Evolutionary conservation across 2,797 vertebrate species (phyloP), one percentile per base, ranked within the genome.

Genomic region (Acropternis orthonyx): DNA sequence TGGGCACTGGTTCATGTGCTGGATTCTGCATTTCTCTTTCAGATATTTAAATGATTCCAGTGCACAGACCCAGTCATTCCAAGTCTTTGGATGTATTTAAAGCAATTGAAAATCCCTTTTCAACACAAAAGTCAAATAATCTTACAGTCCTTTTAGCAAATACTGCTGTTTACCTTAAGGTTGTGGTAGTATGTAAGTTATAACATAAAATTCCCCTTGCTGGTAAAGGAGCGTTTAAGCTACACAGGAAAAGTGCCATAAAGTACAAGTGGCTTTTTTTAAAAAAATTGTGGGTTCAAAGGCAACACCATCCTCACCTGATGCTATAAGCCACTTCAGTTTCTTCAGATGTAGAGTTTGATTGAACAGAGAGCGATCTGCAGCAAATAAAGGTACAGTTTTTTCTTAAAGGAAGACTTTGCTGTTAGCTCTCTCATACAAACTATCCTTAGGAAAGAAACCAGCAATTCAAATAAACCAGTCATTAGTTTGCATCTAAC

Each of bases 1-100:
- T 52, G 95, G 95, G 95, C 94, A 96, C 81, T 95, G 90, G 80
- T 91, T 97, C 96, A 95, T 96, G 61, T 91, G 67, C 63, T 95
- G 85, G 80, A 94, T 95, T 95, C 88, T 71, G 68, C 54, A 62
- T 87, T 93, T 92, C 61, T 95, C 78, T 80, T 93, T 95, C 92
- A 94, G 93, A 95, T 89, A 93, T 96, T 97, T 93, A 96, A 97
- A 94, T 96, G 0, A 85, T 95, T 93, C 56, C 90, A 92, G 26
- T 83, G 61, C 65, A 85, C 49, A 94, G 41, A 43, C 80, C 68
- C 69, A 95, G 63, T 71, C 56, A 90, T 94, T 96, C 85, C 71
- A 96, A 95, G 56, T 87, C 71, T 90, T 94, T 90, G 67, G 39
- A 61, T 81, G 59, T 36, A 92, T 95, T 87, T 89, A 82, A 95